These are phyloP conservation scores for Coelopa pilipes DNA, from an alignment of 2,888 invertebrate species.

Conservation along the genomic window DNA sequence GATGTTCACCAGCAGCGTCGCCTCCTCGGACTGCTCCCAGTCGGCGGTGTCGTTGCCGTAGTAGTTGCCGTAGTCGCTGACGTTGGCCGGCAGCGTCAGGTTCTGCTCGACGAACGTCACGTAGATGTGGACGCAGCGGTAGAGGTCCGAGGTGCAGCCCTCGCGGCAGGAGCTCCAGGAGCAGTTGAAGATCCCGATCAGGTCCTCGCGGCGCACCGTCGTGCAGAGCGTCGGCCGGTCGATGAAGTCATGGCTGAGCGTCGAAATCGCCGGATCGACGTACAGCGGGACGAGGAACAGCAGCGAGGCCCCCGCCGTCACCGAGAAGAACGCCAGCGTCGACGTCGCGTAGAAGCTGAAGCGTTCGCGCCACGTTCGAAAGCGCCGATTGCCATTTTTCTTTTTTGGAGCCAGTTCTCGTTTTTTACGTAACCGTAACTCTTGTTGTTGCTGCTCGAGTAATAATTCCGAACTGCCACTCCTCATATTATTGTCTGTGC, in stretches of 20 bases:
- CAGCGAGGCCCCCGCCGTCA: conserved; percentile 78
- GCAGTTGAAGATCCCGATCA: conserved; percentile 87
- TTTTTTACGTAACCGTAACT: conserved; percentile 74
- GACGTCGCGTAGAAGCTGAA: conserved; percentile 78
- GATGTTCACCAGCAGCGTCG: conserved; percentile 81
- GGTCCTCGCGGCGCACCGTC: conserved; percentile 83
- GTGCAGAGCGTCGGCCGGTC: conserved; percentile 86
- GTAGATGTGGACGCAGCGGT: conserved; percentile 75
- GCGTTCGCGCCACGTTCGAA: conserved; percentile 74
- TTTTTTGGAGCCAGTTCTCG: conserved; percentile 71
- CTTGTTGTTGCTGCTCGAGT: conserved; percentile 80
- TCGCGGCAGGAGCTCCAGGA: conserved; percentile 92
- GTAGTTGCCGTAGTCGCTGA: conserved; percentile 62
- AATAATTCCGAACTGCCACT: conserved; percentile 82
- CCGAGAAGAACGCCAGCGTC: conserved; percentile 76
- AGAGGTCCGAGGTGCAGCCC: conserved; percentile 86
- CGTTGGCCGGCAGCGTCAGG: conserved; percentile 65
- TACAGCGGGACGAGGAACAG: conserved; percentile 80
- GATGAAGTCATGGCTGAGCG: conserved; percentile 87
- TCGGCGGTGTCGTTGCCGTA: conserved; percentile 63
- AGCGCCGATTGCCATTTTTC: conserved; percentile 69
- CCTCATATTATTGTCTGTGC: conserved; percentile 73
- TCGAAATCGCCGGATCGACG: conserved; percentile 89
- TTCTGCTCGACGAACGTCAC: conserved; percentile 69
- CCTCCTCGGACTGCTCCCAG: conserved; percentile 67